Percentiles rank a stretch among this genome's conserved stretches.
phyloP scores from a whole-genome alignment of 2,888 invertebrate genomes.

The Eurytoma adleriae region DNA sequence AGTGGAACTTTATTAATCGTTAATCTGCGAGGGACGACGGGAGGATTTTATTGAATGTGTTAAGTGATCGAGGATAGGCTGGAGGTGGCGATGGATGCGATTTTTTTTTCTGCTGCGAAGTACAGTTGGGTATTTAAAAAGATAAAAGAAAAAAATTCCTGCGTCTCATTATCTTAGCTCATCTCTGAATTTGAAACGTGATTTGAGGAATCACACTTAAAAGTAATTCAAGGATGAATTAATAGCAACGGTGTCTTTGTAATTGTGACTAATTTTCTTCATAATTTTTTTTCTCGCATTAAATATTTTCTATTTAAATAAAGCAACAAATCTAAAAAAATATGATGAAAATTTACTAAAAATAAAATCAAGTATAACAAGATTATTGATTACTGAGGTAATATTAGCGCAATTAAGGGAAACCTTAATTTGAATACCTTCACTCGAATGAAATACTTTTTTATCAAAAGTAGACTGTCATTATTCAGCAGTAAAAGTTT shows the following conservation, averaged over 20 bases:
- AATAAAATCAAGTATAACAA: too few relatives aligned
- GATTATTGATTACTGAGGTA: too few relatives aligned
- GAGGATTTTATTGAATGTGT: not conserved
- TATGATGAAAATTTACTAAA: too few relatives aligned
- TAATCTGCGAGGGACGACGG: not conserved
- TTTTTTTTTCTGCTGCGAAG: not conserved
- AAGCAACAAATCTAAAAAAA: not conserved
- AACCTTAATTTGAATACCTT: too few relatives aligned
- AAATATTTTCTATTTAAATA: not conserved
- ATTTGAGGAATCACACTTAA: slow-evolving; percentile 4
- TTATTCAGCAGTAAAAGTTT: too few relatives aligned
- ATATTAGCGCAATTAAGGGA: too few relatives aligned
- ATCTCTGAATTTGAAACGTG: slow-evolving; percentile 35
- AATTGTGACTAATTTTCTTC: not conserved
- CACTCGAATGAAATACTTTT: too few relatives aligned
- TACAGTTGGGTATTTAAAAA: too few relatives aligned
- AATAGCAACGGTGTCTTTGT: not conserved
- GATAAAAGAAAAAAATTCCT: not conserved
- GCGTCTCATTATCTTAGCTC: slow-evolving; percentile 45
- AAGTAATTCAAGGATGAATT: not conserved
- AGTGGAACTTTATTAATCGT: slow-evolving; percentile 32
- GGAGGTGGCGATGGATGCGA: not conserved
- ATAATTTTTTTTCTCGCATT: not conserved
- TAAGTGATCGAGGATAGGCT: not conserved
- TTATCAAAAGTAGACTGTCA: too few relatives aligned